Percentiles rank a stretch among this genome's conserved stretches.
These are phyloP conservation scores for Hylomyscus alleni DNA, from an alignment of 2,797 vertebrate species.

Conservation along the genomic window DNA sequence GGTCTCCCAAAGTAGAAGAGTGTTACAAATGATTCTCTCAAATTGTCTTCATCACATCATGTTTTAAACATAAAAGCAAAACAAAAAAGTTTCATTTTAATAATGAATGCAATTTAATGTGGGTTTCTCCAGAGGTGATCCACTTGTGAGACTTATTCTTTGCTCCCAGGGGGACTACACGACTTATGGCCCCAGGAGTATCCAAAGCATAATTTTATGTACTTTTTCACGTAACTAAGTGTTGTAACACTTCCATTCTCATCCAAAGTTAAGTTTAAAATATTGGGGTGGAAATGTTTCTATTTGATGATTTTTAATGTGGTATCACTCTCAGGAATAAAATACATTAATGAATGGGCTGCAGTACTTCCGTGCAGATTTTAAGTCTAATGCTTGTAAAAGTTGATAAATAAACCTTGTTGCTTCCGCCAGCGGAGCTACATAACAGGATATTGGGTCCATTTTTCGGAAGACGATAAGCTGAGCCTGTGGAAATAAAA, in stretches of 20 bases:
- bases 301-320: not conserved
- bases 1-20: fast-evolving
- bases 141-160: not conserved
- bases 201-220: not conserved
- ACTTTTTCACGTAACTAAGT: not conserved
- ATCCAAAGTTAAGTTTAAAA: not conserved
- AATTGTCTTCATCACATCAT: not conserved
- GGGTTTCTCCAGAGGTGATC: not conserved
- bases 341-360: not conserved
- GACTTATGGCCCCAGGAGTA: not conserved
- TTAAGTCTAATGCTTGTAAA: not conserved
- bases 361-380: not conserved
- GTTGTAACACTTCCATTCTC: not conserved
- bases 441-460: too few species aligned
- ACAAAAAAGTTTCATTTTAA: not conserved
- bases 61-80: not conserved
- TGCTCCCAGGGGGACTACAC: not conserved
- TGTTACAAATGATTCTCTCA: not conserved
- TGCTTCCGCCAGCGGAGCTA: too few species aligned
- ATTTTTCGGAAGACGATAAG: too few species aligned
- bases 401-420: too few species aligned
- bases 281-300: not conserved
- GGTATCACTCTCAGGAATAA: not conserved
- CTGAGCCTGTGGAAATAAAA: too few species aligned
- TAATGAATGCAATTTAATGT: not conserved